Percentiles rank a stretch among this genome's conserved stretches.
These are phyloP conservation scores for Ochotona princeps DNA, from an alignment of 2,113 vertebrate genomes.

Conservation along the genomic window DNA sequence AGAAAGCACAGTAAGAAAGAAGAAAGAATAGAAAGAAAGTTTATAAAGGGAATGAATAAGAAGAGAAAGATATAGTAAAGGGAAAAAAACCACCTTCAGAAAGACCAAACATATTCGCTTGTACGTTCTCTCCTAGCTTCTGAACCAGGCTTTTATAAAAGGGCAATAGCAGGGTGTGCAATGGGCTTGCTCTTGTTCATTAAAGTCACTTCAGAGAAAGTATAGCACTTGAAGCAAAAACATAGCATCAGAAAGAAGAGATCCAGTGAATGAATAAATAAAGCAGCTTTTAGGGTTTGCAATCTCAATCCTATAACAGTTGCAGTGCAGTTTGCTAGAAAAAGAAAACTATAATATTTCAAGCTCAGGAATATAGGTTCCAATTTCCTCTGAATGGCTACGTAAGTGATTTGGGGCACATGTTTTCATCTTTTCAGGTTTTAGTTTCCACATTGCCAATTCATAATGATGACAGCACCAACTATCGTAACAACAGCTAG, in stretches of 20 bases:
- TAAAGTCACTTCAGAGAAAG: not conserved
- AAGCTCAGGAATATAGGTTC: not conserved
- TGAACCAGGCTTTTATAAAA: too few relatives aligned
- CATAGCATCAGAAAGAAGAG: not conserved
- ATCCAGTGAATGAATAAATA: not conserved
- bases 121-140: not conserved
- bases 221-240: slow-evolving; percentile 37
- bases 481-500: not conserved
- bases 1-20: not conserved
- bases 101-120: not conserved
- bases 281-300: not conserved
- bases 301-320: not conserved
- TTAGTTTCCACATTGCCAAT: not conserved
- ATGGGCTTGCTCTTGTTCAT: not conserved
- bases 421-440: not conserved
- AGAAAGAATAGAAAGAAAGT: not conserved
- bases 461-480: not conserved
- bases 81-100: not conserved
- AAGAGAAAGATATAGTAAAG: not conserved
- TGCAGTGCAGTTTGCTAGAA: not conserved
- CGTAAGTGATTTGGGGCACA: not conserved
- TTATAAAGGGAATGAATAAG: not conserved
- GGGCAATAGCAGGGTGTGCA: too few relatives aligned
- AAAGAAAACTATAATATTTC: not conserved
- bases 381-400: not conserved